Conservation (phyloP, 2,113 vertebrate species). For the Pangasianodon hypophthalmus region DNA sequence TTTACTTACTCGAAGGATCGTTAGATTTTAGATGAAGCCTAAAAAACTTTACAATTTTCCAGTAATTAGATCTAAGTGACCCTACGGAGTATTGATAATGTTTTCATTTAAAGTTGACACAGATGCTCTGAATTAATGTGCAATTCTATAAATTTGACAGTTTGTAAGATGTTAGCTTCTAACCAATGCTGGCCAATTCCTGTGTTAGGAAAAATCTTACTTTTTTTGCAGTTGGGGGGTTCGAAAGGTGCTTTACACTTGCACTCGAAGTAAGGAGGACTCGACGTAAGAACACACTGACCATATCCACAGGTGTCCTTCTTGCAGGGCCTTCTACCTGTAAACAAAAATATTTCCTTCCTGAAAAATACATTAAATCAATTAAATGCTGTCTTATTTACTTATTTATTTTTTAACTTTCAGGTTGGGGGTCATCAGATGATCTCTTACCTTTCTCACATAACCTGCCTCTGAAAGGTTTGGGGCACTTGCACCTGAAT, state of each 20-base stretch:
- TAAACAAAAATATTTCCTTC: not conserved
- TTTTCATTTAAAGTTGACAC: not conserved
- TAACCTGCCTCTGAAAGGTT: constrained; percentile 62
- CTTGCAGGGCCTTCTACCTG: constrained; percentile 64
- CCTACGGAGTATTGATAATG: too few species aligned
- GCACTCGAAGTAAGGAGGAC: constrained; percentile 69
- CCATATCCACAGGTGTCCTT: constrained; percentile 65
- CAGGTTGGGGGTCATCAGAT: not conserved
- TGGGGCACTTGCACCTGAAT: constrained; percentile 70
- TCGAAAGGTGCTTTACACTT: constrained; percentile 73
- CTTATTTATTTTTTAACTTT: not conserved
- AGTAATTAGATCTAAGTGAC: not conserved
- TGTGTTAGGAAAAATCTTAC: constrained; percentile 54
- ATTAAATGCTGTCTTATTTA: not conserved
- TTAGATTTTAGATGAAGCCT: not conserved
- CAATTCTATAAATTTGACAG: not conserved
- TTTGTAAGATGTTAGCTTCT: not conserved
- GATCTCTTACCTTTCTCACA: constrained; percentile 70
- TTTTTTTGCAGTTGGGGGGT: constrained; percentile 65
- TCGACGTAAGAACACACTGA: constrained; percentile 70
- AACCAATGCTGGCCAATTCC: not conserved
- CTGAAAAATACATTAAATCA: not conserved
- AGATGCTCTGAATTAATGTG: not conserved
- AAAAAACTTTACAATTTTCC: not conserved
- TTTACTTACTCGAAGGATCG: not conserved